Percentiles rank a stretch among this genome's conserved stretches.
These are phyloP conservation scores for Lysandra coridon DNA, from an alignment of 2,888 invertebrate species.

Conservation along the genomic window DNA sequence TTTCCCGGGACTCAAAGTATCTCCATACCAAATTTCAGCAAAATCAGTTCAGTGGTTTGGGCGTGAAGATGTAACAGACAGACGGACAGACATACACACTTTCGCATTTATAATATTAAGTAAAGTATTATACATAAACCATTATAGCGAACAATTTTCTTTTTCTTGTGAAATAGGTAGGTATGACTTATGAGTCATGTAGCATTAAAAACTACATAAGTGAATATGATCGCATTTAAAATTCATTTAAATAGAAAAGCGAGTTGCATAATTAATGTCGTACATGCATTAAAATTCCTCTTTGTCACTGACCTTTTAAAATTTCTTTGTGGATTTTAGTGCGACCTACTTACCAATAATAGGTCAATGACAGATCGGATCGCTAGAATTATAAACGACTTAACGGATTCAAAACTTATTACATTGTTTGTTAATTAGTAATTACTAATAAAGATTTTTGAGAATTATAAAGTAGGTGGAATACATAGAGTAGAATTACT, in stretches of 20 bases:
- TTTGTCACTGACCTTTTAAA: constrained; percentile 24
- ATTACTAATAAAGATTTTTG: neutral
- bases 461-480: neutral
- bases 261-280: neutral
- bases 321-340: neutral
- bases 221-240: neutral
- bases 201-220: neutral
- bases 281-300: constrained; percentile 2
- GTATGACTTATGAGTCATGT: neutral
- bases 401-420: neutral
- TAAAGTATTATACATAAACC: no score
- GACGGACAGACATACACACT: no score
- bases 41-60: no score
- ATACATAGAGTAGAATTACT: neutral
- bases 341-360: constrained; percentile 5
- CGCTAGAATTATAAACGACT: constrained; percentile 6
- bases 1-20: no score
- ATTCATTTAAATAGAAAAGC: no score
- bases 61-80: no score
- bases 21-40: no score
- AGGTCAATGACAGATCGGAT: neutral
- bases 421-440: constrained; percentile 12
- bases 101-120: no score
- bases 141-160: no score
- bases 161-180: no score